A percentile compares a stretch with the other conserved stretches of the same genome.
Evolutionary conservation across 2,797 vertebrate genomes (phyloP).

Genomic region (Bovichtus variegatus): DNA sequence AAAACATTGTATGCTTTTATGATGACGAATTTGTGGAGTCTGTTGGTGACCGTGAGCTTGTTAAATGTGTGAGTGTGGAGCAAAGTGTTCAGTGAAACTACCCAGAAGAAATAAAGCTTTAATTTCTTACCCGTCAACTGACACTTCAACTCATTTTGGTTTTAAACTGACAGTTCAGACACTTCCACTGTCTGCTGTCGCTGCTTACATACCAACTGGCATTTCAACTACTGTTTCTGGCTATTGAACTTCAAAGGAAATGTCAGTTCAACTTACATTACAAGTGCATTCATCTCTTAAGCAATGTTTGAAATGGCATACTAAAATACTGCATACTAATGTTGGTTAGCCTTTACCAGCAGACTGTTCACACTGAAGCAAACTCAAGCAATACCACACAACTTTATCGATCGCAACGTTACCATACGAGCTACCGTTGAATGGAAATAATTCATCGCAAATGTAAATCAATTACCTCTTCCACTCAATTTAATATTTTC

Average conservation of each 20-base stretch:
- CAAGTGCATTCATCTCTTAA: neutral
- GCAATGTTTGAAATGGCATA: too few relatives aligned
- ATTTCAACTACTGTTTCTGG: neutral
- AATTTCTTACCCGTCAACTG: neutral
- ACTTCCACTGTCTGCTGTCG: neutral
- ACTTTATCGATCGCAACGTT: too few relatives aligned
- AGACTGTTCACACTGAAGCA: too few relatives aligned
- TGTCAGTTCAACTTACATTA: neutral
- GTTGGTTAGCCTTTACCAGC: too few relatives aligned
- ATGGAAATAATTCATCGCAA: too few relatives aligned
- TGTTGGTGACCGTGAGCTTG: neutral
- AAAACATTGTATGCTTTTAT: neutral
- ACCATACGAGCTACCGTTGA: too few relatives aligned
- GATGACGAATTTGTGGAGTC: neutral
- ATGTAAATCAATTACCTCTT: too few relatives aligned
- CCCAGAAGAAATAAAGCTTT: neutral
- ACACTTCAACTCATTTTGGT: neutral
- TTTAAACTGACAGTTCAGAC: neutral
- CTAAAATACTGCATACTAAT: too few relatives aligned
- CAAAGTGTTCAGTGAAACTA: neutral
- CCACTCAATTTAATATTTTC: too few relatives aligned
- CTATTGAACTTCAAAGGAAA: neutral
- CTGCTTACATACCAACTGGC: neutral
- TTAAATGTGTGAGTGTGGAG: neutral
- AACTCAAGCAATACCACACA: too few relatives aligned